Evolutionary conservation across 1,140 invertebrate genomes (phyloP).

Genomic region (Cylas formicarius): DNA sequence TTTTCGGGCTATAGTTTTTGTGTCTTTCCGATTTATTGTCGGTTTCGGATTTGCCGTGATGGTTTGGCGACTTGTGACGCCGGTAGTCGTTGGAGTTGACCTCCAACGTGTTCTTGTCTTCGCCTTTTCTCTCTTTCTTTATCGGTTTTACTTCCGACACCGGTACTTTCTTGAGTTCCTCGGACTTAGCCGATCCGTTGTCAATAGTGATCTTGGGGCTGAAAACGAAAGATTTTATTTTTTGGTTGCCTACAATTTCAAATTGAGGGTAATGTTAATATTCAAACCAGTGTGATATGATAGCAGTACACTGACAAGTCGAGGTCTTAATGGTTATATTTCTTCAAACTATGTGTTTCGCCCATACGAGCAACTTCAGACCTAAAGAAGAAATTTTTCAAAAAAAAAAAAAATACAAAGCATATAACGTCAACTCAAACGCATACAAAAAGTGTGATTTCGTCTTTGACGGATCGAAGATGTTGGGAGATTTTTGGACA

Average conservation of each 20-base stretch:
- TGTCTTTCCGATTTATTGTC: background rate
- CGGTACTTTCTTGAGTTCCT: conserved; percentile 31
- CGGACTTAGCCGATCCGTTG: conserved; percentile 31
- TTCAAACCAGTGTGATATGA: too few species aligned
- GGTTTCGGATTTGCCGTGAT: conserved; percentile 15
- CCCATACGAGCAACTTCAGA: too few species aligned
- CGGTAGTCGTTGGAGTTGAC: conserved; percentile 27
- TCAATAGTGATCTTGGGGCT: conserved; percentile 41
- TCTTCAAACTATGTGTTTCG: too few species aligned
- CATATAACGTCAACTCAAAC: too few species aligned
- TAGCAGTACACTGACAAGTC: too few species aligned
- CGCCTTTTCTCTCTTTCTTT: conserved; percentile 32
- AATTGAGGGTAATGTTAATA: background rate
- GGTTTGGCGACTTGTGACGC: conserved; percentile 26
- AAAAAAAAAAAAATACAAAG: too few species aligned
- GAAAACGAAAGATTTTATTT: conserved; percentile 10
- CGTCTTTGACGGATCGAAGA: too few species aligned
- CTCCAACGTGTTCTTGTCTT: conserved; percentile 32
- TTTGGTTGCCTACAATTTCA: background rate
- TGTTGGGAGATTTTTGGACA: too few species aligned
- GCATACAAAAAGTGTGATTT: too few species aligned
- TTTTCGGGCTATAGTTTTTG: conserved; percentile 3
- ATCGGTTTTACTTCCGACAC: conserved; percentile 38
- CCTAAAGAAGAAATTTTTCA: too few species aligned
- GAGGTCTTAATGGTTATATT: too few species aligned